Evolutionary conservation across 2,113 vertebrate species (phyloP).

Genomic region (Manacus vitellinus): DNA sequence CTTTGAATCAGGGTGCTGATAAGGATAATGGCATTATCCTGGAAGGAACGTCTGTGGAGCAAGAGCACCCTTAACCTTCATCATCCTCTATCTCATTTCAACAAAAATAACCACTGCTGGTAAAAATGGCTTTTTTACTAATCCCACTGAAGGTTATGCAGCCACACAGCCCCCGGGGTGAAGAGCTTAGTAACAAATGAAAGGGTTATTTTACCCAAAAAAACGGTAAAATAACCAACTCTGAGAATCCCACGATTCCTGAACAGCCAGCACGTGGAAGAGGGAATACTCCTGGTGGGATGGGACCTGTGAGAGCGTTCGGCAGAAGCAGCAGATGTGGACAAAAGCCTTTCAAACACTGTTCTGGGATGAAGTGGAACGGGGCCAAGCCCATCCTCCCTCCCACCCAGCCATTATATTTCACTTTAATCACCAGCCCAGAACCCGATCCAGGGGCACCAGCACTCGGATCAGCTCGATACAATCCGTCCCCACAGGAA

Average conservation of each 20-base stretch:
- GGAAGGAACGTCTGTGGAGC: neutral
- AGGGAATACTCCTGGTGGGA: neutral
- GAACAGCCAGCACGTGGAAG: neutral
- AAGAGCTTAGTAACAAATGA: neutral
- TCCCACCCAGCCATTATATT: neutral
- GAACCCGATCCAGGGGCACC: rapidly evolving
- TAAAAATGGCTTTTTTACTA: neutral
- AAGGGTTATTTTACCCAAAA: neutral
- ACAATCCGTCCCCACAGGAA: neutral
- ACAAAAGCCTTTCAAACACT: neutral
- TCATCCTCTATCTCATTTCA: neutral
- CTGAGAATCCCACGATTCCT: neutral
- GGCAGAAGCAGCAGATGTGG: neutral
- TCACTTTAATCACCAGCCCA: neutral
- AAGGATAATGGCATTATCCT: rapidly evolving
- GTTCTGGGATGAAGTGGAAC: neutral
- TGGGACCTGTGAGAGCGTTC: neutral
- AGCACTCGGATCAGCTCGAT: rapidly evolving
- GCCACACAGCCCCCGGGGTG: neutral
- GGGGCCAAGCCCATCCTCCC: neutral
- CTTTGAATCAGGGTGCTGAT: neutral
- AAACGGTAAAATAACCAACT: neutral
- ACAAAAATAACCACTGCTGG: neutral
- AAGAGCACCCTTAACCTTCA: neutral
- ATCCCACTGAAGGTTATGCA: neutral